phyloP scores from a whole-genome alignment of 2,797 vertebrate species.

The Sebastes wilsoni region DNA sequence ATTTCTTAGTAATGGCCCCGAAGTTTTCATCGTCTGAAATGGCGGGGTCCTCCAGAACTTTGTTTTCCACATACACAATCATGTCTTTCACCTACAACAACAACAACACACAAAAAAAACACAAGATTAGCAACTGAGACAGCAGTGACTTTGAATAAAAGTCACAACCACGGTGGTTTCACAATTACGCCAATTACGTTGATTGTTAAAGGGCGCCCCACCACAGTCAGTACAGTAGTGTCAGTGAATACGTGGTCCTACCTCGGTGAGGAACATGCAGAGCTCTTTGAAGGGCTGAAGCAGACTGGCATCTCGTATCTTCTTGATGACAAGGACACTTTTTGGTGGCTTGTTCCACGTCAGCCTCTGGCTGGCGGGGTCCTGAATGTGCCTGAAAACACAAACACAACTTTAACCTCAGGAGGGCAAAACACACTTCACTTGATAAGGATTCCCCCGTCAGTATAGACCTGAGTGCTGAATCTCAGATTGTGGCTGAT shows the following conservation, averaged over 20 bases:
- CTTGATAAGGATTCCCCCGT: neutral
- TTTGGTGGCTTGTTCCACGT: constrained; percentile 98
- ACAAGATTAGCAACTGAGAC: neutral
- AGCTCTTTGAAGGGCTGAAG: constrained; percentile 96
- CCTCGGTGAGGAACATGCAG: constrained; percentile 93
- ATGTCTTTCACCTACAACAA: constrained; percentile 88
- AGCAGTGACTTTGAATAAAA: neutral
- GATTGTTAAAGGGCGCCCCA: neutral
- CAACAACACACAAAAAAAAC: neutral
- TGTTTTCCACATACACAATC: constrained; percentile 97
- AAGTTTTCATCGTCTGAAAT: constrained; percentile 92
- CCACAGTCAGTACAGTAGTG: neutral
- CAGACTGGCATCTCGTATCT: constrained; percentile 91
- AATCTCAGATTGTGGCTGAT: neutral
- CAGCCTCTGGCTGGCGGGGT: constrained; percentile 95
- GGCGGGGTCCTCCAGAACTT: constrained; percentile 94
- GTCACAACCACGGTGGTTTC: neutral
- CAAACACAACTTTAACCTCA: neutral
- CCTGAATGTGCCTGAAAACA: constrained; percentile 94
- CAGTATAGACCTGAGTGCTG: neutral
- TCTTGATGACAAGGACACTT: constrained; percentile 98
- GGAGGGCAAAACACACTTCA: neutral
- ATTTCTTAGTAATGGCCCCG: constrained; percentile 89
- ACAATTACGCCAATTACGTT: neutral
- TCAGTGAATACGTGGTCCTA: constrained; percentile 23